A percentile compares a stretch with the other conserved stretches of the same genome.
These are phyloP conservation scores for Chouioia cunea DNA, from an alignment of 2,888 invertebrate species.

Conservation along the genomic window DNA sequence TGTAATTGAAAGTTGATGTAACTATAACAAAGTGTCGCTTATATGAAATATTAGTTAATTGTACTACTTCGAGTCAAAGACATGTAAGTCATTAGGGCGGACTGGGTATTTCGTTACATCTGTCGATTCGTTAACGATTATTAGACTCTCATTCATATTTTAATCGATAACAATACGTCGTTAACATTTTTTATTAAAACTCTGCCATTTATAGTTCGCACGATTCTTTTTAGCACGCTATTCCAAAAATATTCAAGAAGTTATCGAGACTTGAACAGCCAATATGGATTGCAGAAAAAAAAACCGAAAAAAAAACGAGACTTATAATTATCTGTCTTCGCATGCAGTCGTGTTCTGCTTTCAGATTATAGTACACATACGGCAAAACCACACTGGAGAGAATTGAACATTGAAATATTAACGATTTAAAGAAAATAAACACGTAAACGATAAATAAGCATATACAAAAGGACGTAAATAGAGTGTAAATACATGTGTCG, in stretches of 20 bases:
- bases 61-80: constrained; percentile 10
- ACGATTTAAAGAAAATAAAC: background rate
- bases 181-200: background rate
- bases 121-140: constrained; percentile 4
- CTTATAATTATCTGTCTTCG: constrained; percentile 22
- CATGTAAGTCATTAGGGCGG: constrained; percentile 9
- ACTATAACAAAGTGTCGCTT: constrained; percentile 41
- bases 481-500: constrained; percentile 29
- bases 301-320: background rate
- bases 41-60: constrained; percentile 40
- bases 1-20: constrained; percentile 37
- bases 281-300: constrained; percentile 11
- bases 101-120: constrained; percentile 12
- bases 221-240: too few relatives aligned
- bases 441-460: constrained; percentile 3
- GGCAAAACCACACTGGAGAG: constrained; percentile 21
- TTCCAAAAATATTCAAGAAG: too few relatives aligned
- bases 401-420: constrained; percentile 7
- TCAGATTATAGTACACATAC: background rate
- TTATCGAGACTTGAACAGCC: constrained; percentile 24
- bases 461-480: constrained; percentile 34
- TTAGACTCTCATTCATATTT: background rate
- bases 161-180: background rate
- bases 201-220: constrained; percentile 4
- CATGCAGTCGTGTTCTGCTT: constrained; percentile 19